Conservation (phyloP, 1,140 invertebrate species). For the Mya arenaria region DNA sequence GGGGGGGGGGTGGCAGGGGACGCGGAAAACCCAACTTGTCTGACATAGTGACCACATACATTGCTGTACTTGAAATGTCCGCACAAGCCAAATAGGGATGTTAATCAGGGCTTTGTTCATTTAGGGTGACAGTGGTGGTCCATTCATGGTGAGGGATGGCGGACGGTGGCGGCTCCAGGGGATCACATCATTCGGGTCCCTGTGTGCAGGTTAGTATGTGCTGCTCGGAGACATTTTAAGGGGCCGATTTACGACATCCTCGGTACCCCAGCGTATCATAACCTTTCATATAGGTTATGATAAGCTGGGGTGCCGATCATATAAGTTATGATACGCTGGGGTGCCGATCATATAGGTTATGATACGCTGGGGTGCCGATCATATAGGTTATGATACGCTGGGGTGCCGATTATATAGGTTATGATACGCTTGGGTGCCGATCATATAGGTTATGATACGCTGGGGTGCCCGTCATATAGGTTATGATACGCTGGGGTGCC, state of each 20-base stretch:
- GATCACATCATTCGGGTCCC: slow-evolving; percentile 36
- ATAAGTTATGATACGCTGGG: no score
- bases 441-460: no score
- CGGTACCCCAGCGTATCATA: not conserved
- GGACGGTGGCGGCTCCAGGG: slow-evolving; percentile 25
- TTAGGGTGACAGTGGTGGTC: slow-evolving; percentile 49
- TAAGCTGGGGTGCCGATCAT: not conserved
- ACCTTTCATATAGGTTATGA: not conserved
- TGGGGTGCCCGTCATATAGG: no score
- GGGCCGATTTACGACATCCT: not conserved
- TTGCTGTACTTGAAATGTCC: no score
- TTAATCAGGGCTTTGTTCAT: no score
- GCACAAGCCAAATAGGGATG: no score
- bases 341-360: not conserved
- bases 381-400: not conserved
- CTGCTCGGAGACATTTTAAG: not conserved
- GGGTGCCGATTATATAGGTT: no score
- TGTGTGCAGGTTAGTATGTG: slow-evolving; percentile 39
- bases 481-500: no score
- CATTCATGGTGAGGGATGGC: slow-evolving; percentile 17
- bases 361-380: not conserved
- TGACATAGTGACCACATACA: no score
- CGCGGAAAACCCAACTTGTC: no score
- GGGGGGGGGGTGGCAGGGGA: no score
- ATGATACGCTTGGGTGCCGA: no score